phyloP scores from a whole-genome alignment of 2,113 vertebrate species.

The Myrmophylax atrothorax region DNA sequence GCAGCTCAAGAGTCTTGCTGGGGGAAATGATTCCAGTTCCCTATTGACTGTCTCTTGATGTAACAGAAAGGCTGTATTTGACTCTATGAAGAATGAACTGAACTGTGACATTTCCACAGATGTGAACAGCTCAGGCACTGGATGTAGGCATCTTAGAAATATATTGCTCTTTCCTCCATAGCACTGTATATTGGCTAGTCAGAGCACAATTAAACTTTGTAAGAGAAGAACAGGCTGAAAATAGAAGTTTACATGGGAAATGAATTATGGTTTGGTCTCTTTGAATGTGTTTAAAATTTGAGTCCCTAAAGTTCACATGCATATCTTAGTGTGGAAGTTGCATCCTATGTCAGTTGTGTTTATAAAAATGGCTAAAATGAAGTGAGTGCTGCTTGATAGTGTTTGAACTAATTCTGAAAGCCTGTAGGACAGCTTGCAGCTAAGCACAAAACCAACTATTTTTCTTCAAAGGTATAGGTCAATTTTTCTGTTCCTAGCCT shows the following conservation, averaged over 20 bases:
- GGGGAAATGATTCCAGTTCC: background rate
- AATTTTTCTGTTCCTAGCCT: slow-evolving; percentile 43
- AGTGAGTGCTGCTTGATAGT: background rate
- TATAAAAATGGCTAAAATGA: background rate
- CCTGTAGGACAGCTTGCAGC: background rate
- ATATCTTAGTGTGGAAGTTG: background rate
- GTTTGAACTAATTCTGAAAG: background rate
- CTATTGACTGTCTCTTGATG: background rate
- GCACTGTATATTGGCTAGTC: background rate
- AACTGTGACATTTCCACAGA: background rate
- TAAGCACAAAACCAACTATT: background rate
- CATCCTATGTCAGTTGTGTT: background rate
- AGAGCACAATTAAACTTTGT: background rate
- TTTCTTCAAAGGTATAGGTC: background rate
- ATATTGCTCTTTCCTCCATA: background rate
- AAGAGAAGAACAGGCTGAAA: background rate
- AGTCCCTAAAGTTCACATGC: background rate
- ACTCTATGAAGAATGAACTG: background rate
- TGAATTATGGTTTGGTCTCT: background rate
- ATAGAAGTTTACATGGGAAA: background rate
- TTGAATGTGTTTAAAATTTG: background rate
- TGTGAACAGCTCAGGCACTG: background rate
- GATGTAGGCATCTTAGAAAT: background rate
- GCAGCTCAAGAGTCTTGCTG: background rate
- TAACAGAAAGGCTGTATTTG: background rate